Base-by-base conservation (phyloP, 2,888 invertebrate species). In the Nysson spinosus region DNA sequence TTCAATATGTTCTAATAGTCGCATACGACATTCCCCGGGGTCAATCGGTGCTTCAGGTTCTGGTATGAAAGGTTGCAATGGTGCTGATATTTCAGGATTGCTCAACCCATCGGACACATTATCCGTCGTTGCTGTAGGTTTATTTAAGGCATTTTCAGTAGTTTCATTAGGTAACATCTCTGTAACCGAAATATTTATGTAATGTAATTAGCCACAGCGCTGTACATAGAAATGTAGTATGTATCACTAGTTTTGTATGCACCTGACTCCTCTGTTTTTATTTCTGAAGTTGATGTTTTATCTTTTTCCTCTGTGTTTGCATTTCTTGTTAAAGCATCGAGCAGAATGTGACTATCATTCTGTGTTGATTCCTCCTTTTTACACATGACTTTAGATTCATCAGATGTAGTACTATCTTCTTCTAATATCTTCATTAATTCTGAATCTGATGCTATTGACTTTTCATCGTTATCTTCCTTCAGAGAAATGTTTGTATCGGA, bases 41-140 rank as follows among this genome's bases (percentile, higher is more conserved):
- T 95, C 94, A 55, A 95, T 95, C 1, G 94, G 92, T 7, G 94
- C 94, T 85, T 96, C 95, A 0, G 95, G 95, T 85, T 93, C 92
- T 7, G 95, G 95, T 68, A 91, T 91, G 42, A 85, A 82, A 14
- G 87, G 84, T 52, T 83, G 85, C 22, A 77, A 54, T 1, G 80
- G 79, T 12, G 71, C 32, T 20, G 72, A 56, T 9, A 72, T 37
- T 50, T 62, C 63, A 1, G 58, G 69, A 12, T 49, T 61, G 12
- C 47, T 62, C n/a, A 56, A 9, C 39, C 69, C 63, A 9, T 43
- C 57, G n/a, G 57, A 54, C 12, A 57, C 22, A n/a, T 57, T 46
- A 35, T 66, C 47, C 14, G 26, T 34, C 17, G 34, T 11, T n/a
- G 39, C n/a, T 17, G 26, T 39, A 34, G 55, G 14, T 5, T 35